Conservation (phyloP, 2,113 vertebrate species). For the Zosterops hypoxanthus region DNA sequence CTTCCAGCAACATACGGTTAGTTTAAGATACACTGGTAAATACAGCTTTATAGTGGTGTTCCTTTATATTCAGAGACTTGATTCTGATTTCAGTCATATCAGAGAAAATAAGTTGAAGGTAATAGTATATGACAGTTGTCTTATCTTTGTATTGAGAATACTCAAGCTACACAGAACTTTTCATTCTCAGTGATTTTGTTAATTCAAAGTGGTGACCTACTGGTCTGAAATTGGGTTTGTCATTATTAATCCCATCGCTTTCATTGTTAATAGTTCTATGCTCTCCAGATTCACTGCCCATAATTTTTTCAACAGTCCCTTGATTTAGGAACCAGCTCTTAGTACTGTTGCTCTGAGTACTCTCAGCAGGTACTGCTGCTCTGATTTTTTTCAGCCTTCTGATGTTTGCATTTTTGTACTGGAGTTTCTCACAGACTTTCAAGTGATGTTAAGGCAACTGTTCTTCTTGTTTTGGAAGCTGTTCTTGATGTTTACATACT, state of each 20-base stretch:
- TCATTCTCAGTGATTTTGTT: background rate
- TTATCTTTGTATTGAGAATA: background rate
- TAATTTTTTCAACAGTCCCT: background rate
- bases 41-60: background rate
- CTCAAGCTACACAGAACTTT: background rate
- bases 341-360: background rate
- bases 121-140: background rate
- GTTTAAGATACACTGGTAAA: background rate
- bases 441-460: too few species aligned
- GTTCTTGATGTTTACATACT: too few species aligned
- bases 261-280: background rate
- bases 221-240: slow-evolving; percentile 2
- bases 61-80: background rate
- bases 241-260: background rate
- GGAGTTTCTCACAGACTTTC: too few species aligned
- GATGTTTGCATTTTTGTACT: too few species aligned
- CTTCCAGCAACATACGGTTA: background rate
- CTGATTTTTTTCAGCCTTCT: too few species aligned
- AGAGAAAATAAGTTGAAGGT: slow-evolving; percentile 6
- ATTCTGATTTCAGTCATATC: slow-evolving; percentile 3
- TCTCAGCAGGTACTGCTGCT: too few species aligned
- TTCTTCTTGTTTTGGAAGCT: too few species aligned
- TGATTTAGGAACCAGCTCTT: background rate
- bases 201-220: background rate
- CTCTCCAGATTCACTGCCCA: background rate